A percentile compares a stretch with the other conserved stretches of the same genome.
Evolutionary conservation across 2,888 invertebrate genomes (phyloP).

Genomic region (Sphaerophoria rueppellii): DNA sequence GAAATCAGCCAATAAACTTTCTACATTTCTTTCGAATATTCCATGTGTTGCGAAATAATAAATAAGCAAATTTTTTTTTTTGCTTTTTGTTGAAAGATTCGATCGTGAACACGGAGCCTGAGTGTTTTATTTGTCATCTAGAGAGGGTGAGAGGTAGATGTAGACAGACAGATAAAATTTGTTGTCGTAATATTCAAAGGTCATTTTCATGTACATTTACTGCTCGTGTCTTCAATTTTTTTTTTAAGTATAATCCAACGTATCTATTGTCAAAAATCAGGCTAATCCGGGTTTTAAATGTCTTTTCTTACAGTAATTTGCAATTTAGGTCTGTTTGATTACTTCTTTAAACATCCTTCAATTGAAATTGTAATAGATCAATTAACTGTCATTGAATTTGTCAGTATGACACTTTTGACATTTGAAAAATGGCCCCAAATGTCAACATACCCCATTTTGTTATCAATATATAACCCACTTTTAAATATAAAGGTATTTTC

Average conservation of each 20-base stretch:
- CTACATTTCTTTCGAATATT: constrained; percentile 55
- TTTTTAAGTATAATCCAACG: not conserved
- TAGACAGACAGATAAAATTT: not conserved
- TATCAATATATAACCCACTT: not conserved
- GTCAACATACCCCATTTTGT: constrained; percentile 5
- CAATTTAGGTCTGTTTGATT: constrained; percentile 3
- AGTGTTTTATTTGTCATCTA: constrained; percentile 14
- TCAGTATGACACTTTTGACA: not conserved
- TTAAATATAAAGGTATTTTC: not conserved
- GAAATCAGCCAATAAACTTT: constrained; percentile 71
- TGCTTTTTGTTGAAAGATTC: not conserved
- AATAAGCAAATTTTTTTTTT: constrained; percentile 2
- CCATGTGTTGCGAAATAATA: constrained; percentile 57
- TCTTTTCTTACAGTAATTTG: not conserved
- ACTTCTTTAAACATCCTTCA: not conserved
- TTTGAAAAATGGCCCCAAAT: not conserved
- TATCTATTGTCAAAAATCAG: not conserved
- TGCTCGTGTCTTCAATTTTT: too few species aligned
- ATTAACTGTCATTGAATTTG: too few species aligned
- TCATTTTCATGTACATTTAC: constrained; percentile 50
- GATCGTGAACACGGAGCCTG: not conserved
- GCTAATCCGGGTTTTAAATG: too few species aligned
- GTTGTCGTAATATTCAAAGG: constrained; percentile 27
- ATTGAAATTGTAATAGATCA: too few species aligned
- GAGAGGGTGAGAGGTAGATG: not conserved